A percentile compares a stretch with the other conserved stretches of the same genome.
These are phyloP conservation scores for Nematostella vectensis DNA, from an alignment of 92 coral and sea anemone species.

Conservation along the genomic window DNA sequence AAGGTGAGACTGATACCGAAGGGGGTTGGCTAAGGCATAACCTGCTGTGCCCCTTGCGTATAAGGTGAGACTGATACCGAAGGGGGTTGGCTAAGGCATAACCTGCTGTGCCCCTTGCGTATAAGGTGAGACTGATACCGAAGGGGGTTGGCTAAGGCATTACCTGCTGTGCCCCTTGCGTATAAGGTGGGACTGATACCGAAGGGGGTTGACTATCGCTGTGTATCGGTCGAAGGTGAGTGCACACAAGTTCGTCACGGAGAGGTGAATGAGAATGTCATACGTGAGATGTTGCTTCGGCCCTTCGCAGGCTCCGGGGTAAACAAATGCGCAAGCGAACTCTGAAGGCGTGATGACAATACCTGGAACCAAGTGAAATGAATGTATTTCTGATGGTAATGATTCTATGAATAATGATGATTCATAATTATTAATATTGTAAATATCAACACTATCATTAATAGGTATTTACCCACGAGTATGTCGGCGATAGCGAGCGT, in stretches of 20 bases:
- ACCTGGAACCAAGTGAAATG: background rate
- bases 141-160: background rate
- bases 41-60: too few species aligned
- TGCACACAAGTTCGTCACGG: constrained; percentile 48
- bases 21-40: too few species aligned
- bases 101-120: too few species aligned
- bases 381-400: too few species aligned
- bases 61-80: too few species aligned
- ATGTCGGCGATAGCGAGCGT: constrained; percentile 63
- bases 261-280: constrained; percentile 42
- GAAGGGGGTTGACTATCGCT: constrained; percentile 54
- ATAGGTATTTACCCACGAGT: constrained; percentile 42
- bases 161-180: background rate
- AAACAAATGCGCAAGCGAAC: constrained; percentile 26
- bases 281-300: constrained; percentile 6
- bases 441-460: too few species aligned
- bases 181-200: constrained; percentile 8
- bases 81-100: too few species aligned
- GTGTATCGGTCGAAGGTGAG: constrained; percentile 62
- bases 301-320: constrained; percentile 25
- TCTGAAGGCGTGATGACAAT: constrained; percentile 51
- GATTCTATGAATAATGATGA: too few species aligned
- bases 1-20: too few species aligned
- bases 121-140: too few species aligned
- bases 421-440: too few species aligned